Evolutionary conservation across 2,888 invertebrate species (phyloP).

Genomic region (Ellobium chinense): DNA sequence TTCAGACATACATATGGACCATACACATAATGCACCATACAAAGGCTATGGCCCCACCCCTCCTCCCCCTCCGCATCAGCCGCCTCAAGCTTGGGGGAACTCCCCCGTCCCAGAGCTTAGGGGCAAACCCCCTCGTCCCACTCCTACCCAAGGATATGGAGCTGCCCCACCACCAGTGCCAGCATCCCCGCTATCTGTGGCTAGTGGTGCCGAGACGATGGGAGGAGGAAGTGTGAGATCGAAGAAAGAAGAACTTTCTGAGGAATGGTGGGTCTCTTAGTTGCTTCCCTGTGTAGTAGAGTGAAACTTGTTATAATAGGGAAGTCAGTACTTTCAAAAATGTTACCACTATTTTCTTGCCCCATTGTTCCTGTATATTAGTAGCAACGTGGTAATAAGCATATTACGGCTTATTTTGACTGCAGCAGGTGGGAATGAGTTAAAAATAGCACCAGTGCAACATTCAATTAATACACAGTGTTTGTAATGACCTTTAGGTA

Average conservation of each 20-base stretch:
- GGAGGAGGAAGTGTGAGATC: constrained; percentile 30
- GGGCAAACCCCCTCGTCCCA: not conserved
- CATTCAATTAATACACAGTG: too few relatives aligned
- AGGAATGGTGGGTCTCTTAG: constrained; percentile 35
- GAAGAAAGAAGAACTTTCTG: constrained; percentile 39
- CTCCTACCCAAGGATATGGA: not conserved
- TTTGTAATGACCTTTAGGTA: too few relatives aligned
- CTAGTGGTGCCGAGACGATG: constrained; percentile 58
- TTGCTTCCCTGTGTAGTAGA: not conserved
- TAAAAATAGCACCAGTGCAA: too few relatives aligned
- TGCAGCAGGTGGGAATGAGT: too few relatives aligned
- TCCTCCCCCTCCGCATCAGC: constrained; percentile 58
- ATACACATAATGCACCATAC: not conserved
- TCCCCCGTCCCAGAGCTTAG: constrained; percentile 38
- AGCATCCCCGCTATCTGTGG: constrained; percentile 67
- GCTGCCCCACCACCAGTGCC: constrained; percentile 48
- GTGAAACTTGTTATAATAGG: too few relatives aligned
- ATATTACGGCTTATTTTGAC: too few relatives aligned
- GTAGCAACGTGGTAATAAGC: not conserved
- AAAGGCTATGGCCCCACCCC: not conserved
- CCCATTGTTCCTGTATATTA: not conserved
- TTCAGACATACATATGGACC: not conserved
- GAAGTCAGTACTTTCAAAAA: too few relatives aligned
- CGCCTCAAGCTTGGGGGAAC: constrained; percentile 68
- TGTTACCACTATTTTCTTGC: too few relatives aligned